Evolutionary conservation across 2,888 invertebrate genomes (phyloP).

Genomic region (Xanthia togata): DNA sequence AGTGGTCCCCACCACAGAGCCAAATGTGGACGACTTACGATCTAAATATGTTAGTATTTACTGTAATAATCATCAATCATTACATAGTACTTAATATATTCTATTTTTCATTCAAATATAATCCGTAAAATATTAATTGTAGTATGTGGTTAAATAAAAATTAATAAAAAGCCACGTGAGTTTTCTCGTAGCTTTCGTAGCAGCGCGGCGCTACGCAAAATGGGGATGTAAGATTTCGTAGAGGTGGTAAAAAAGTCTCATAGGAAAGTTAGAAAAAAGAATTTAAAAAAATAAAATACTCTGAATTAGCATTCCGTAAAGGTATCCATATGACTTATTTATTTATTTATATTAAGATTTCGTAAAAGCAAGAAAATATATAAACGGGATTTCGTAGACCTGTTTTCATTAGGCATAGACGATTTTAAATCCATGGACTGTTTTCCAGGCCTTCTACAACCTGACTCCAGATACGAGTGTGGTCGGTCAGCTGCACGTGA

Average conservation of each 20-base stretch:
- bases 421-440: neutral
- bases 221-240: constrained; percentile 2
- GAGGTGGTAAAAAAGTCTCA: constrained; percentile 2
- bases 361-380: neutral
- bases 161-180: neutral
- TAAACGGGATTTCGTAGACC: neutral
- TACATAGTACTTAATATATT: neutral
- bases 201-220: constrained; percentile 14
- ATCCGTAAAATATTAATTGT: neutral
- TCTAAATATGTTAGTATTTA: constrained; percentile 75
- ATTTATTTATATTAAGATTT: neutral
- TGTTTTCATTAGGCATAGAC: neutral
- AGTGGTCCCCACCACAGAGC: constrained; percentile 15
- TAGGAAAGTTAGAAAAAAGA: neutral
- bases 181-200: constrained; percentile 11
- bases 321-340: no score
- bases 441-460: constrained; percentile 72
- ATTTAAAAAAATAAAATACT: neutral
- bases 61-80: neutral
- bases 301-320: neutral
- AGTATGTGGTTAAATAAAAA: neutral
- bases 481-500: constrained; percentile 82
- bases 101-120: neutral
- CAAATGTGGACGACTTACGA: constrained; percentile 52
- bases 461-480: constrained; percentile 73